Evolutionary conservation across 2,113 vertebrate genomes (phyloP), one percentile per base, ranked within the genome.

Genomic region (Hiodon tergisus): DNA sequence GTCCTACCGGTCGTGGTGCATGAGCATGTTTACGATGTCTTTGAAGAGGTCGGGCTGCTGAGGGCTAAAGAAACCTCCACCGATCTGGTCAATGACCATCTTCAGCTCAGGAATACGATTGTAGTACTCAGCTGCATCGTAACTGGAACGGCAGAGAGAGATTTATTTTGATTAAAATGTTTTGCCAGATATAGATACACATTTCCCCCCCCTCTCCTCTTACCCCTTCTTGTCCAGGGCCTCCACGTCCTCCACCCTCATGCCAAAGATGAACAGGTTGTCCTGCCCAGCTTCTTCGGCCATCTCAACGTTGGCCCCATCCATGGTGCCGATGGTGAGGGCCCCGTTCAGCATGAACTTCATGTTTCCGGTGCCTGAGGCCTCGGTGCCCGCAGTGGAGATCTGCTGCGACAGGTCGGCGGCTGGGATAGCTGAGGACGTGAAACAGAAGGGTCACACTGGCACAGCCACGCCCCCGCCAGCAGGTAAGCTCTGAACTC

Each of bases 311-410:
- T 98, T 99, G 87, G 97, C 97, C 1, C 97, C 96, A 5, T 99
- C 97, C 96, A 99, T 96, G 75, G 97, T 99, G 81, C 97, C 97
- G 0, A 99, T 97, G 84, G 97, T 99, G 82, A 99, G 91, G 0
- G 97, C 96, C 0, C 97, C 96, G 0, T 99, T 99, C 82, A 99
- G 86, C 97, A 99, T 99, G 90, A 99, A 99, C 80, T 99, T 99
- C 97, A 99, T 99, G 85, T 99, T 99, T 3, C 97, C 97, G 0
- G 97, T 99, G 1, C 97, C 97, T 0, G 97, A 99, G 0, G 97
- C 97, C 77, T 99, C 97, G 0, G 97, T 99, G 76, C 97, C 97
- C 0, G 97, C 97, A 0, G 96, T 99, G 84, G 97, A 99, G 79
- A 99, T 99, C 91, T 99, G 97, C 90, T 99, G 92, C 0, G 97